Conservation (phyloP, 2,797 vertebrate genomes). For the Nyctalus aviator region DNA sequence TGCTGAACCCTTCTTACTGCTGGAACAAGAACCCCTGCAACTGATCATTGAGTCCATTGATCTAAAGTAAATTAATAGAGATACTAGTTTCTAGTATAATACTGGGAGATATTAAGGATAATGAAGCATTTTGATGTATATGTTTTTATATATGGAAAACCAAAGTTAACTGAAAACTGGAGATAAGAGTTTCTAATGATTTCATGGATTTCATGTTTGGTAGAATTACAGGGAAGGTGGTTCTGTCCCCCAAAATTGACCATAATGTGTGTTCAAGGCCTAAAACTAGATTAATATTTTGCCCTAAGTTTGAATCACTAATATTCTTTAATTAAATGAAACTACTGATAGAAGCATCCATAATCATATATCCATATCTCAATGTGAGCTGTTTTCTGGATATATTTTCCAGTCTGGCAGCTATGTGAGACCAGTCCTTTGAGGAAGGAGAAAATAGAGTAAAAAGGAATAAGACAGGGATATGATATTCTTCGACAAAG, state of each 20-base stretch:
- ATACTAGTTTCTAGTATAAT: neutral
- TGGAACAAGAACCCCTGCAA: no score
- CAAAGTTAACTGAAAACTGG: neutral
- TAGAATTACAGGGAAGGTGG: neutral
- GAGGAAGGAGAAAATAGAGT: neutral
- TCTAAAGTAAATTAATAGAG: neutral
- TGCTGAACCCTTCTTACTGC: no score
- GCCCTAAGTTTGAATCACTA: no score
- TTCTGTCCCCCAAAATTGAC: neutral
- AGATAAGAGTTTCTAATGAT: neutral
- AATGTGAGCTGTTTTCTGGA: neutral
- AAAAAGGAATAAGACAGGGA: neutral
- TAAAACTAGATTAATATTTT: neutral
- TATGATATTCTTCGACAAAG: neutral
- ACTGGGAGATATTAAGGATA: neutral
- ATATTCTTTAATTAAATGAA: neutral
- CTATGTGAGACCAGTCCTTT: neutral
- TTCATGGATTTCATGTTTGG: fast-evolving
- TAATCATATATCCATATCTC: neutral
- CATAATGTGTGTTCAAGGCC: neutral
- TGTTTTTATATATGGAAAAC: neutral
- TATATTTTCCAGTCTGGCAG: neutral
- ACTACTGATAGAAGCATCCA: neutral
- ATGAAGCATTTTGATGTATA: conserved; percentile 10
- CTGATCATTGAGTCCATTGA: neutral